Conservation (phyloP, 2,888 invertebrate species). For the Dione vanillae region DNA sequence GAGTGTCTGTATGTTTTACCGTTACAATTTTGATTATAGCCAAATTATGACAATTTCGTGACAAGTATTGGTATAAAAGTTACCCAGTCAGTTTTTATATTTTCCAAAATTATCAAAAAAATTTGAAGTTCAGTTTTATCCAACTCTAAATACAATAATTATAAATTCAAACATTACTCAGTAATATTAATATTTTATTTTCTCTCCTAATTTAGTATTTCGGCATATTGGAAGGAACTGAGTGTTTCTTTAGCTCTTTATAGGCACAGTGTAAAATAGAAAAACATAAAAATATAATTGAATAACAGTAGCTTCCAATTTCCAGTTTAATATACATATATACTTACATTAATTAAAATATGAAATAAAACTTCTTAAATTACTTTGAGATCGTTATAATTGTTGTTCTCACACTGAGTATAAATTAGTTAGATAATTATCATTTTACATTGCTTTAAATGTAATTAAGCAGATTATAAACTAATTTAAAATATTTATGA, state of each 20-base stretch:
- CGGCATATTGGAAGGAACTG: too few species aligned
- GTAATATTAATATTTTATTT: too few species aligned
- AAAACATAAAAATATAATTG: too few species aligned
- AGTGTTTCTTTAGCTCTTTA: too few species aligned
- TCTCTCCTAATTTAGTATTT: too few species aligned
- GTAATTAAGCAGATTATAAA: neutral
- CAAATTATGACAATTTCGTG: conserved; percentile 1
- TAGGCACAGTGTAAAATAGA: too few species aligned
- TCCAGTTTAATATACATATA: too few species aligned
- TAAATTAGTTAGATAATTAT: conserved; percentile 10
- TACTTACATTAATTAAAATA: conserved; percentile 10
- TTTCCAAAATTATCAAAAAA: neutral
- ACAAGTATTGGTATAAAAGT: neutral
- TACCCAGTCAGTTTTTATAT: neutral
- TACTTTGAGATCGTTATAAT: neutral
- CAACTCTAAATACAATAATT: too few species aligned
- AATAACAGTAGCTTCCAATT: too few species aligned
- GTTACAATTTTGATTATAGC: conserved; percentile 22
- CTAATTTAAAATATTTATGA: neutral
- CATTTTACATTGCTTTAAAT: neutral
- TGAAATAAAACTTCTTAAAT: neutral
- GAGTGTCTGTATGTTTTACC: neutral
- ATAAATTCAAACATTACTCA: too few species aligned
- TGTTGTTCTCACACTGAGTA: conserved; percentile 10
- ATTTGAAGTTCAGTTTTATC: too few species aligned